Evolutionary conservation across 2,113 vertebrate species (phyloP).

Genomic region (Zosterops hypoxanthus): DNA sequence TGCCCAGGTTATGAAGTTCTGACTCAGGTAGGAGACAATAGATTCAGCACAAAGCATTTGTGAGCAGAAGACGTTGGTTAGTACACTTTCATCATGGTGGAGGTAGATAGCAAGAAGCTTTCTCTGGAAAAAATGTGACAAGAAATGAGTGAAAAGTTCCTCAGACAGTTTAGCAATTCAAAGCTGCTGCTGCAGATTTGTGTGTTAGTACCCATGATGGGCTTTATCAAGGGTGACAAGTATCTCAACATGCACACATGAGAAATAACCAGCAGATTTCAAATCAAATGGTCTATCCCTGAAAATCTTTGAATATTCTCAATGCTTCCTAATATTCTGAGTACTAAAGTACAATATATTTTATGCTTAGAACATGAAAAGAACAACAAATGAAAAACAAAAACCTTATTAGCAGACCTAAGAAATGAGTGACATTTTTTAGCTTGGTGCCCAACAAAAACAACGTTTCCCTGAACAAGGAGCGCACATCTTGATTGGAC

Average conservation of each 20-base stretch:
- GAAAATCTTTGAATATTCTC: background rate
- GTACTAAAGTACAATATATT: background rate
- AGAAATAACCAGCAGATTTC: background rate
- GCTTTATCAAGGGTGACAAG: background rate
- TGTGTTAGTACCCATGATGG: background rate
- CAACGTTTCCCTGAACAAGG: background rate
- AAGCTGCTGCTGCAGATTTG: background rate
- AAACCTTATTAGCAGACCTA: background rate
- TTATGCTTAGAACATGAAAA: background rate
- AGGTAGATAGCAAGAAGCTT: constrained; percentile 99
- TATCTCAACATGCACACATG: background rate
- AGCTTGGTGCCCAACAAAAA: background rate
- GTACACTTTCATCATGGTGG: constrained; percentile 98
- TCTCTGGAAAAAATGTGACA: constrained; percentile 82
- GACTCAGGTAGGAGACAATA: constrained; percentile 97
- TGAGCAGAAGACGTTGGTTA: constrained; percentile 98
- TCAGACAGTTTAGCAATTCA: background rate
- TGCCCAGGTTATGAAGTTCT: constrained; percentile 99
- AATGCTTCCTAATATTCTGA: background rate
- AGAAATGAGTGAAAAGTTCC: constrained; percentile 29
- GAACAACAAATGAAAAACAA: background rate
- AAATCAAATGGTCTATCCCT: background rate
- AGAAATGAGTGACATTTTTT: background rate
- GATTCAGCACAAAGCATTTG: constrained; percentile 99
- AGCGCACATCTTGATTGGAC: background rate